These are phyloP conservation scores for Poecilia latipinna DNA, from an alignment of 2,113 vertebrate genomes.

Conservation along the genomic window DNA sequence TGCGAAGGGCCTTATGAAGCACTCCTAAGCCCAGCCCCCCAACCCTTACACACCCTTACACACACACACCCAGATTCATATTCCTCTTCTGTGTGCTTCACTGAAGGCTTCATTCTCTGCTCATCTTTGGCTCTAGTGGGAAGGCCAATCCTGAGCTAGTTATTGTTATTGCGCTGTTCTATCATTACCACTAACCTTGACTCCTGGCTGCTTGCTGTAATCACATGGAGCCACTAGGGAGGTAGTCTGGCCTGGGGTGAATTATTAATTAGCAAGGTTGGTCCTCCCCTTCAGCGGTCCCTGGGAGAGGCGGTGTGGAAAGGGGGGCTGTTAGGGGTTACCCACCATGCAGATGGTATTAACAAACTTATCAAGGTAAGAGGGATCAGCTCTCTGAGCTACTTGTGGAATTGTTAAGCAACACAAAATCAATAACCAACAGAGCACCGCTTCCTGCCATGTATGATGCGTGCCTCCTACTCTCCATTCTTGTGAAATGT, in stretches of 20 bases:
- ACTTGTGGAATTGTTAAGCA: constrained; percentile 71
- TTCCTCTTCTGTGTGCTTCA: constrained; percentile 40
- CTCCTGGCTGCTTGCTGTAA: constrained; percentile 80
- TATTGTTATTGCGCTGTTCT: constrained; percentile 75
- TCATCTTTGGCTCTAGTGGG: constrained; percentile 67
- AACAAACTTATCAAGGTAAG: constrained; percentile 80
- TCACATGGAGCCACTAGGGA: constrained; percentile 74
- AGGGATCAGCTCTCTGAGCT: constrained; percentile 71
- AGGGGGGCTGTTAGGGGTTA: constrained; percentile 49
- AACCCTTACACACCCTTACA: neutral
- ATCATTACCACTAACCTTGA: constrained; percentile 84
- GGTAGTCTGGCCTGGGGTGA: constrained; percentile 77
- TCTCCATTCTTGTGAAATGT: constrained; percentile 38
- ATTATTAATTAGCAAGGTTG: constrained; percentile 81
- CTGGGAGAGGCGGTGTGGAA: constrained; percentile 54
- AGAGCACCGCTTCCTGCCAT: constrained; percentile 54
- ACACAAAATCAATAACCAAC: constrained; percentile 72
- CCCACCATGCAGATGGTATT: constrained; percentile 71
- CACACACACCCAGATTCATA: constrained; percentile 11
- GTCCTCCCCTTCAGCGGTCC: constrained; percentile 69
- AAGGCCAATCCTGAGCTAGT: constrained; percentile 76
- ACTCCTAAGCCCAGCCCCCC: constrained; percentile 30
- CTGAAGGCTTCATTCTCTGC: constrained; percentile 58
- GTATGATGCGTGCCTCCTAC: constrained; percentile 58
- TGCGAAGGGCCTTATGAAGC: constrained; percentile 60